phyloP scores from a whole-genome alignment of 1,140 invertebrate genomes.

The Choristoneura fumiferana region DNA sequence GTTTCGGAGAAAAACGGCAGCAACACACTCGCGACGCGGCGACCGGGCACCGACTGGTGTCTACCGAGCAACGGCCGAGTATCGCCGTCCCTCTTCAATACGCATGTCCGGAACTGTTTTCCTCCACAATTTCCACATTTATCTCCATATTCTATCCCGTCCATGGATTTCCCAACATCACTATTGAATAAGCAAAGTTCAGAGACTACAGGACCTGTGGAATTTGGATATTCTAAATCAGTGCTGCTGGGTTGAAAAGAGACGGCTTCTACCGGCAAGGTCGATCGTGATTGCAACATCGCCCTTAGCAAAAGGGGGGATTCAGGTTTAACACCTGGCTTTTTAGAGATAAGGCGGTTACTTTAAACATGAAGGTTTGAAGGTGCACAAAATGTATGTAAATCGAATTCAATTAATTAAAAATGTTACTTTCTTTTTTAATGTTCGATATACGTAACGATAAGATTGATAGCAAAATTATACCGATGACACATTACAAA shows the following conservation, averaged over 20 bases:
- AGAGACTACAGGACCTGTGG: not conserved
- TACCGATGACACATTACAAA: too few species aligned
- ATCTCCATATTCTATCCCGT: slow-evolving; percentile 42
- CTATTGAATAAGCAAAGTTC: not conserved
- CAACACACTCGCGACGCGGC: slow-evolving; percentile 42
- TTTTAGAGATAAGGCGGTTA: slow-evolving; percentile 44
- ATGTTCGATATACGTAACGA: not conserved
- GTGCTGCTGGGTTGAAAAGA: slow-evolving; percentile 28
- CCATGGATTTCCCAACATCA: slow-evolving; percentile 32
- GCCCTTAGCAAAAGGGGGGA: slow-evolving; percentile 35
- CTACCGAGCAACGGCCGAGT: slow-evolving; percentile 37
- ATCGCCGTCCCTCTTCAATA: slow-evolving; percentile 62
- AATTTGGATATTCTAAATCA: not conserved
- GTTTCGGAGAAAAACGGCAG: slow-evolving; percentile 33
- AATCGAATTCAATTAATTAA: slow-evolving; percentile 6
- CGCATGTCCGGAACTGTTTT: slow-evolving; percentile 68
- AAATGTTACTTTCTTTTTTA: not conserved
- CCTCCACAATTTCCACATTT: slow-evolving; percentile 52
- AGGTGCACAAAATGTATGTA: slow-evolving; percentile 1
- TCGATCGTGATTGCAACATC: slow-evolving; percentile 50
- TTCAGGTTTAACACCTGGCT: slow-evolving; percentile 54
- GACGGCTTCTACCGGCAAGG: slow-evolving; percentile 40
- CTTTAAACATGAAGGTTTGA: slow-evolving; percentile 23
- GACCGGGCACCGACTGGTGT: slow-evolving; percentile 61
- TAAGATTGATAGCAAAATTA: not conserved